Evolutionary conservation across 2,797 vertebrate genomes (phyloP), one percentile per base, ranked within the genome.

Genomic region (Arctocebus calabarensis): DNA sequence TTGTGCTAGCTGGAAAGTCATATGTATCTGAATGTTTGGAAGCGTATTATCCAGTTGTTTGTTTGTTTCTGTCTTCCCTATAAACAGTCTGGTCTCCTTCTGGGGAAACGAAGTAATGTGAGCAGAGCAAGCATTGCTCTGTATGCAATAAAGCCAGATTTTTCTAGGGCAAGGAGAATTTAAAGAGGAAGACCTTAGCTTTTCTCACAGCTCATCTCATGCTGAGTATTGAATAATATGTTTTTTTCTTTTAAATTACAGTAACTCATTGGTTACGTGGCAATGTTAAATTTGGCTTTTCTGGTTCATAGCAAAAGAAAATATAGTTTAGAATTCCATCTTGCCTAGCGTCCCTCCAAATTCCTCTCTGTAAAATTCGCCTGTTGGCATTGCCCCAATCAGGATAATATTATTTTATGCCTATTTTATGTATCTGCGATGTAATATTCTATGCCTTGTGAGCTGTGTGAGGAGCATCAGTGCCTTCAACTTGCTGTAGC

Each of bases 41-140:
- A 95, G 86, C 19, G 0, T n/a, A 62, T 75, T 66, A 81, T 75
- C 87, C 29, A 4, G 61, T 84, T 94, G 94, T 97, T 97, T 96
- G 94, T 97, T 97, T 97, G 95, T 96, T 96, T 94, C 89, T 59
- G 1, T 96, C 90, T 84, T 73, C 64, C 81, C 59, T 96, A 88
- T 95, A 96, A 97, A 94, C 87, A 97, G 84, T 94, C 92, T 84
- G 94, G 87, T 88, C 70, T 97, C 71, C 82, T 94, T 96, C 81
- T 62, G 79, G 93, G 87, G 89, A 88, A 94, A 52, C 91, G 57
- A 88, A 94, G 88, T 94, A 74, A 95, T 68, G 62, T 34, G 74
- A 95, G 68, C 84, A 57, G 86, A 94, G 82, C 61, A 96, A 96
- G 91, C 34, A 95, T 45, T 92, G 86, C 61, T 84, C 83, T 12